Evolutionary conservation across 2,888 invertebrate species (phyloP), one percentile per base, ranked within the genome.

Genomic region (Drosophila rellima): DNA sequence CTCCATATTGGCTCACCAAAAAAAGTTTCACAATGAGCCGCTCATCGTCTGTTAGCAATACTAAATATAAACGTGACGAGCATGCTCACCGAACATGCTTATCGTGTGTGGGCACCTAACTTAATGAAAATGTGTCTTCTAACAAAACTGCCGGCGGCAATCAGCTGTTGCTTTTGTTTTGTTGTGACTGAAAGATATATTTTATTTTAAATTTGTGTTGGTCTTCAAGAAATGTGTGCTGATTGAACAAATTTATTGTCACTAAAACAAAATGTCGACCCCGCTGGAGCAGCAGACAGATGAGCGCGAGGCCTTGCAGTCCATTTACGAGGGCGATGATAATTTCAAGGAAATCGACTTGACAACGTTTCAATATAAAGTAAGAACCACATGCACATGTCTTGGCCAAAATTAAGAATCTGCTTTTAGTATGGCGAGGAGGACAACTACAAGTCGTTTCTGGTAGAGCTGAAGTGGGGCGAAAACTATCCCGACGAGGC

Each of bases 281-380:
- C 86, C 83, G 29, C 77, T 90, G 54, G 96, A 97, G 91, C 94
- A 95, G 64, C 97, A 97, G 91, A 94, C 95, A 52, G 98, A 98
- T 89, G 98, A 98, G 93, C 93, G 96, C 55, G 98, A 98, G 93
- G 98, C 97, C 0, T 93, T 99, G 64, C 94, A 95, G 78, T 97
- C 98, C 3, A 99, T 99, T 87, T 99, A 98, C 92, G 98, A 98
- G 88, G 98, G 98, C 17, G 98, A 98, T 93, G 94, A 94, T 2
- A 95, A 95, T 67, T 98, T 98, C 91, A 97, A 97, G 92, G 95
- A 97, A 93, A 92, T 97, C 33, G 95, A 95, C 90, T 92, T 94
- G 8, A 96, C 94, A 61, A 95, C 95, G 61, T 98, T 96, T 93
- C 98, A 98, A 91, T 98, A 98, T 90, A 98, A 98, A 95, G 98